A percentile compares a stretch with the other conserved stretches of the same genome.
phyloP scores from a whole-genome alignment of 2,888 invertebrate species.

The Dyspetes luteomarginatus region DNA sequence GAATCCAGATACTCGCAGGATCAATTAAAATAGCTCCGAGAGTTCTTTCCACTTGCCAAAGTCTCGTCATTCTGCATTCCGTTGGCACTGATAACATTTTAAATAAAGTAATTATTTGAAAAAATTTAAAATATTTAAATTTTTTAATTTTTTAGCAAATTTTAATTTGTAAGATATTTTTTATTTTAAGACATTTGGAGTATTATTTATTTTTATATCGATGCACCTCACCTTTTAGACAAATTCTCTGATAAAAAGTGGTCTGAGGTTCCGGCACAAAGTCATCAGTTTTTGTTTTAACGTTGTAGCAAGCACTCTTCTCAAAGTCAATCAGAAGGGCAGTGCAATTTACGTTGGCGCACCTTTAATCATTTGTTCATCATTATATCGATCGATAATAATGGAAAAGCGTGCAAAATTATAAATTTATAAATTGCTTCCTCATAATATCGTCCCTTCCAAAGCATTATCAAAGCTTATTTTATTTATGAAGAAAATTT shows the following conservation, averaged over 20 bases:
- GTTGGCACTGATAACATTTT: constrained; percentile 83
- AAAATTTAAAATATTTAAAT: too few relatives aligned
- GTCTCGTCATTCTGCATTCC: constrained; percentile 85
- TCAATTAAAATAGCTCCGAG: constrained; percentile 90
- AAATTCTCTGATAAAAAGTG: constrained; percentile 88
- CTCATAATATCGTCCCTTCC: neutral
- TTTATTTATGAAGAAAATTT: too few relatives aligned
- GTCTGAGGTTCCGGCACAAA: constrained; percentile 85
- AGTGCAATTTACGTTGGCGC: constrained; percentile 75
- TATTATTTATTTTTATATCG: too few relatives aligned
- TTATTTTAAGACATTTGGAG: too few relatives aligned
- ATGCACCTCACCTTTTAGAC: constrained; percentile 86
- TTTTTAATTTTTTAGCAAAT: too few relatives aligned
- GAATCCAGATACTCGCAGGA: constrained; percentile 86
- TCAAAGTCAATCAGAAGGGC: constrained; percentile 78
- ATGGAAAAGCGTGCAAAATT: constrained; percentile 1
- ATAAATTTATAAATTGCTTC: neutral
- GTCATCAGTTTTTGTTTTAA: constrained; percentile 76
- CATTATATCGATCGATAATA: constrained; percentile 16
- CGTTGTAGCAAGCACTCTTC: constrained; percentile 75
- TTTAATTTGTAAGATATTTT: too few relatives aligned
- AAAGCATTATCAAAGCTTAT: too few relatives aligned
- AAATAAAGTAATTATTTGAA: constrained; percentile 1
- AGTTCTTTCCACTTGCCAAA: constrained; percentile 91
- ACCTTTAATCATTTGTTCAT: constrained; percentile 70